Evolutionary conservation across 1,140 invertebrate genomes (phyloP), one percentile per base, ranked within the genome.

Genomic region (Muscidifurax raptorellus): DNA sequence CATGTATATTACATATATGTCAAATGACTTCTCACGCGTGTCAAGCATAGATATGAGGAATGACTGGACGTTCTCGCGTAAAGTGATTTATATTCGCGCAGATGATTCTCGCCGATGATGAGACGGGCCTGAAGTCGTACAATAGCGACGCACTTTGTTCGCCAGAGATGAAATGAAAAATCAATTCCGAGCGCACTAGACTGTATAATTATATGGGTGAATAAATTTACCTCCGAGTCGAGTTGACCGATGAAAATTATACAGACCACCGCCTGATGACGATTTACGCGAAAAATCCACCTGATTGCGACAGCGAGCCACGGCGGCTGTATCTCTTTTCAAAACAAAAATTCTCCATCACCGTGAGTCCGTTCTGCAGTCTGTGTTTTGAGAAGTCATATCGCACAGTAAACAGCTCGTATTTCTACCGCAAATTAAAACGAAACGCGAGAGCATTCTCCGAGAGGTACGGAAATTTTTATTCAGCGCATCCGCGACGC

Each of bases 311-410:
- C 44, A 47, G n/a, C n/a, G 44, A 47, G 44, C 13, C 13, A 12
- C 44, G 13, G n/a, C 66, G 25, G 66, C 25, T 27, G n/a, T 85
- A 80, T 85, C 69, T 76, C 15, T 75, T 83, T 80, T 66, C 83
- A 80, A 85, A 85, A 80, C 76, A 84, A 66, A 84, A 84, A 74
- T 79, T 74, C 32, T 13, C 44, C 76, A 74, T 27, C 40, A 32
- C 30, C 18, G 27, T 52, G 71, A 59, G 28, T 79, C 28, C 22
- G 28, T 44, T 84, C 30, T 74, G 66, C 72, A 47, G 5, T 27
- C 47, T 27, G 25, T 80, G 69, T 84, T 84, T 84, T 84, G 76
- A 80, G 77, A 74, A 79, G 52, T 75, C 30, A 44, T 84, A 84
- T 84, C 83, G 52, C n/a, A 74, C 25, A 25, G 25, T 80, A 84